Evolutionary conservation across 2,113 vertebrate genomes (phyloP).

Genomic region (Meleagris gallopavo): DNA sequence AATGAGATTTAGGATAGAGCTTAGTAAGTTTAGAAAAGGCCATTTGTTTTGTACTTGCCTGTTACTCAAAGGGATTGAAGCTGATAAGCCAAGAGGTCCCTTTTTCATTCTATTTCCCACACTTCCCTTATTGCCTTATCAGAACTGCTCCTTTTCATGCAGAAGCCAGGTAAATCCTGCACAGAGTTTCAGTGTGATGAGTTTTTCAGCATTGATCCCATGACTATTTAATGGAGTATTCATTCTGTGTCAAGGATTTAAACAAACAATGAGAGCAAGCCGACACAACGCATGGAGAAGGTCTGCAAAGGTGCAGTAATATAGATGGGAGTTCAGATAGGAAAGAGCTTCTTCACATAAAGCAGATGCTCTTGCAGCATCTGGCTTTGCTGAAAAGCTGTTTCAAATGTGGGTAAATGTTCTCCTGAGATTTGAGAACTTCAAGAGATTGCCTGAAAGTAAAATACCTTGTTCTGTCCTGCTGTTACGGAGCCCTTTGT

Average conservation of each 20-base stretch:
- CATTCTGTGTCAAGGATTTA: not conserved
- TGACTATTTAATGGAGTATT: conserved; percentile 21
- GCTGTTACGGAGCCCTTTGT: accelerated
- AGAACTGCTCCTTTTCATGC: not conserved
- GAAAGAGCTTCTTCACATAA: not conserved
- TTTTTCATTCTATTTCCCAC: conserved; percentile 23
- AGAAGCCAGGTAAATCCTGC: conserved; percentile 8
- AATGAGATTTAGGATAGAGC: conserved; percentile 62
- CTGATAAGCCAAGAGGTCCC: conserved; percentile 36
- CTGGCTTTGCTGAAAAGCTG: conserved; percentile 7
- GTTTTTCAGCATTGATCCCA: not conserved
- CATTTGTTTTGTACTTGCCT: conserved; percentile 51
- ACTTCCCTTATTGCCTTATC: not conserved
- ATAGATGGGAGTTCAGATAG: not conserved
- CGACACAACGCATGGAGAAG: not conserved
- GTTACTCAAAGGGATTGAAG: conserved; percentile 46
- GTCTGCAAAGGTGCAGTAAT: not conserved
- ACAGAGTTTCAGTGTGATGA: not conserved
- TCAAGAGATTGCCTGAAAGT: not conserved
- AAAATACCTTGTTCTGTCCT: not conserved
- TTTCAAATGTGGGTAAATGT: not conserved
- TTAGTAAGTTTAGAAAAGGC: conserved; percentile 60
- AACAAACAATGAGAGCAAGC: not conserved
- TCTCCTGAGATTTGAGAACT: not conserved
- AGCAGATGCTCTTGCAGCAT: not conserved